Base-by-base conservation (phyloP, 2,113 vertebrate species). In the Nothobranchius kuhntae region DNA sequence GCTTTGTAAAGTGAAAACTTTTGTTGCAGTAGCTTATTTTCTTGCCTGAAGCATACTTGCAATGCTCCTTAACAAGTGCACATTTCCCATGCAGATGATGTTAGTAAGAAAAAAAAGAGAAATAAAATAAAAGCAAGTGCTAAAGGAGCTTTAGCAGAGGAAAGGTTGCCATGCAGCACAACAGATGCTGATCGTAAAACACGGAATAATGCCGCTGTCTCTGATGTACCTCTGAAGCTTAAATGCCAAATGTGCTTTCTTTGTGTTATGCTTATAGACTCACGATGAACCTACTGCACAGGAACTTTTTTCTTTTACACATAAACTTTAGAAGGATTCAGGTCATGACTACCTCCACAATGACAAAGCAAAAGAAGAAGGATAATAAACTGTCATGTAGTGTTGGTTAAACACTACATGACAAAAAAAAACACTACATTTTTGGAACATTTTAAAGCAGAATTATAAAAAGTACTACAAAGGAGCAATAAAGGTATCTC, bases 161-260 rank as follows among this genome's bases (percentile, higher is more conserved):
- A 85, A 75, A 83, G 77, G 55, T 48, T 64, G 62, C 78, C 83
- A 87, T 87, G 90, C 86, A 83, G 76, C 57, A 63, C 57, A 82
- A 77, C 68, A 79, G 78, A 75, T 55, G 55, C 73, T 73, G 78
- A 58, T 72, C 56, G 68, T 79, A 71, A 78, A 76, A 64, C 53
- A 58, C 70, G 48, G 64, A 62, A 67, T 65, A 54, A 64, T 74
- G 53, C 57, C 61, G 51, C 52, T 61, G 71, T 75, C 59, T 73
- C 51, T 81, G 54, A 68, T 75, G 68, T 61, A 2, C 35, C 36
- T 65, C 53, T 64, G 57, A 66, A 50, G 51, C 58, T 54, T 50
- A 73, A 73, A 74, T 42, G 40, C 66, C 66, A n/a, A n/a, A 15
- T 55, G 51, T 55, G 45, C 17, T 48, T 66, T 55, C 67, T 30